Base-by-base conservation (phyloP, 1,140 invertebrate species). In the Limonius californicus region DNA sequence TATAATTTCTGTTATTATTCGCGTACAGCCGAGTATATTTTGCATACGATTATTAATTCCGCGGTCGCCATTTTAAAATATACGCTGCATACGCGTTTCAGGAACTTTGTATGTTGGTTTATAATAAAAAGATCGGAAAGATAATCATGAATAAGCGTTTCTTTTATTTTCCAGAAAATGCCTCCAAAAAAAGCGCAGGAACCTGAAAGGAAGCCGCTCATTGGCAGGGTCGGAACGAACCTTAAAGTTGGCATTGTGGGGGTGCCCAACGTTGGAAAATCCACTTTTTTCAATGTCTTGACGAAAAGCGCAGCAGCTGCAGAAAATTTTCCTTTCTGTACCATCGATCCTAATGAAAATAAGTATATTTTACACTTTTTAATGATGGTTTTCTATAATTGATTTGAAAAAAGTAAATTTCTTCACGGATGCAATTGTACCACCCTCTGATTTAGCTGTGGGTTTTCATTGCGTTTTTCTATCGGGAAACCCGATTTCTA, bases 291-390 rank as follows among this genome's bases (percentile, higher is more conserved):
- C 83, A 99, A 99, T 81, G 95, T 99, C 0, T 78, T 99, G 27
- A 99, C 96, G 14, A 95, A 98, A 77, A 97, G 94, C 76, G 88
- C 93, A 73, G 97, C 94, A 8, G 87, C 94, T 58, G 95, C 97
- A 57, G 94, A 99, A 81, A 99, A 99, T 75, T 98, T 99, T 79
- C 97, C 98, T 2, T 99, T 99, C 82, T 99, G 98, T 83, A 99
- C 98, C 73, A 99, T 99, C 74, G 96, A 99, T 83, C 98, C 98
- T 18, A 99, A 99, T 94, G 97, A 99, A 89, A 98, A 95, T 97
- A 95, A 96, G 92, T 95, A 91, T 89, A n/a, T 32, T 55, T 27
- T 27, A n/a, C n/a, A n/a, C n/a, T n/a, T n/a, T n/a, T n/a, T n/a
- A n/a, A n/a, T n/a, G n/a, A n/a, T n/a, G n/a, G n/a, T n/a, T n/a